A percentile compares a stretch with the other conserved stretches of the same genome.
Evolutionary conservation across 2,888 invertebrate genomes (phyloP).

Genomic region (Lasioglossum morio): DNA sequence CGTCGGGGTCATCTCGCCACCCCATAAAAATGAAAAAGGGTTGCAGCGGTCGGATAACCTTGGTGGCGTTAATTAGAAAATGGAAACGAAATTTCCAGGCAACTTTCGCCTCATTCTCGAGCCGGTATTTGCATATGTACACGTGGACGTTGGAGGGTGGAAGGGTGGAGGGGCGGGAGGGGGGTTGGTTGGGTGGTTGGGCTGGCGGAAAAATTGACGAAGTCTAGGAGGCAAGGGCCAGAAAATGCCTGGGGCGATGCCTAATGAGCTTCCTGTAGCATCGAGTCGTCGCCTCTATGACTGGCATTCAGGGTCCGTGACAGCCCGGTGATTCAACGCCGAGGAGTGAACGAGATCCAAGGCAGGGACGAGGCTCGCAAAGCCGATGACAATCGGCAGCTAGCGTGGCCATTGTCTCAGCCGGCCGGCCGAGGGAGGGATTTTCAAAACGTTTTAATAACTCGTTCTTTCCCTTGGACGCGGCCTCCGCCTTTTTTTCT

Average conservation of each 20-base stretch:
- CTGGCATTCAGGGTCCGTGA: constrained; percentile 63
- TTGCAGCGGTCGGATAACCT: background rate
- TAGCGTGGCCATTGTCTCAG: constrained; percentile 66
- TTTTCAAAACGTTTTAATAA: constrained; percentile 70
- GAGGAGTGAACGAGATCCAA: constrained; percentile 47
- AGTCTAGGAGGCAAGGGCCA: constrained; percentile 71
- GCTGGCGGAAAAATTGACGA: constrained; percentile 59
- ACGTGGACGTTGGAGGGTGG: background rate
- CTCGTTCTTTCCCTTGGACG: constrained; percentile 33
- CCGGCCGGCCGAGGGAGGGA: constrained; percentile 31
- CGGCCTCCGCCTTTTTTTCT: constrained; percentile 20
- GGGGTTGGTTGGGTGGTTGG: background rate
- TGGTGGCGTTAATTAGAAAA: constrained; percentile 22
- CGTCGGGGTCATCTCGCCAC: background rate
- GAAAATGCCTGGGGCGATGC: constrained; percentile 81
- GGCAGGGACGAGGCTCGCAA: constrained; percentile 48
- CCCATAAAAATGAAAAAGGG: background rate
- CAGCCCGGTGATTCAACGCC: constrained; percentile 62
- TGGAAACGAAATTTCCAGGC: constrained; percentile 8
- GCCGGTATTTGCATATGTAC: constrained; percentile 24
- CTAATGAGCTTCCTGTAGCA: constrained; percentile 84
- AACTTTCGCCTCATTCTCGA: background rate
- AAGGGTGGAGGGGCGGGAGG: too few species aligned
- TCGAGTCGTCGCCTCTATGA: constrained; percentile 60
- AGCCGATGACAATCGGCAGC: constrained; percentile 69